phyloP scores from a whole-genome alignment of 2,113 vertebrate species.

The Coptodon bakossiorum region DNA sequence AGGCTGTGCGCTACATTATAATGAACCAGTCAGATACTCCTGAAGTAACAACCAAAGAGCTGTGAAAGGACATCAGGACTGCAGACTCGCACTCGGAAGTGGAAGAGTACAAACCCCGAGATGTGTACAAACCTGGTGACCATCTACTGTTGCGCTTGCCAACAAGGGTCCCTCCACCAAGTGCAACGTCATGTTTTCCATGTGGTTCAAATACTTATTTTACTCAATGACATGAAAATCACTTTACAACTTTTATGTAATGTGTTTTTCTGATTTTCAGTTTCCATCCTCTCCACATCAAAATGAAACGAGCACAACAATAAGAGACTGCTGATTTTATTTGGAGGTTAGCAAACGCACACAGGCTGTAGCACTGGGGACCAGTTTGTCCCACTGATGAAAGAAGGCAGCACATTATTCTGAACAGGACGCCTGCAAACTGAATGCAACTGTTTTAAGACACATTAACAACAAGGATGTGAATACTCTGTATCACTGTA shows the following conservation, averaged over 20 bases:
- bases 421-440: background rate
- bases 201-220: background rate
- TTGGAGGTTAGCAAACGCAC: background rate
- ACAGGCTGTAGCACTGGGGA: background rate
- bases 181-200: background rate
- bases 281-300: background rate
- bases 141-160: background rate
- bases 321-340: background rate
- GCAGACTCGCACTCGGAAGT: background rate
- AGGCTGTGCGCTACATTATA: rapidly evolving
- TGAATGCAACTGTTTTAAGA: background rate
- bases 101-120: background rate
- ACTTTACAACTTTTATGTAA: rapidly evolving
- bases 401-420: background rate
- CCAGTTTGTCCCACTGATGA: background rate
- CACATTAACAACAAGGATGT: background rate
- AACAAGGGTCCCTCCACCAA: background rate
- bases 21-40: background rate
- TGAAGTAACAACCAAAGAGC: background rate
- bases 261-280: background rate
- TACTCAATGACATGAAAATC: background rate
- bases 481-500: background rate
- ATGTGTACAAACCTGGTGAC: background rate
- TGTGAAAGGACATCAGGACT: background rate
- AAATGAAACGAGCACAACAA: background rate